A percentile compares a stretch with the other conserved stretches of the same genome.
Evolutionary conservation across 1,140 invertebrate species (phyloP).

Genomic region (Coptotermes formosanus): DNA sequence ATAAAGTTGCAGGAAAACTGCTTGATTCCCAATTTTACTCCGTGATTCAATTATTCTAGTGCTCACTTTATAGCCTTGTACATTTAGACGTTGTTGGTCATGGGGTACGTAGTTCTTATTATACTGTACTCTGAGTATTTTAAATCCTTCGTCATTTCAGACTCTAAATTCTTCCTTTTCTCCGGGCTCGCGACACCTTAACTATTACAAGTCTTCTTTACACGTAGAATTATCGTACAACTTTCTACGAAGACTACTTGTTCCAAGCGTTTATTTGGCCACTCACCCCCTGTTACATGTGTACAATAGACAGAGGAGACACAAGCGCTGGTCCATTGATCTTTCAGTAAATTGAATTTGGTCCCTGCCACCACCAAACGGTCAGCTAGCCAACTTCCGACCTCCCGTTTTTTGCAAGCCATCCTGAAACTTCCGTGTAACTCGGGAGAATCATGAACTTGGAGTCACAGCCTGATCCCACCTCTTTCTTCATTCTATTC

Average conservation of each 20-base stretch:
- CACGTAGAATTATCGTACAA: too few species aligned
- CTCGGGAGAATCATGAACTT: neutral
- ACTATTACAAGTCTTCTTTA: too few species aligned
- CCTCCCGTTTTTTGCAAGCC: neutral
- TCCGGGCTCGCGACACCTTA: too few species aligned
- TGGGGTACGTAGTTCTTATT: too few species aligned
- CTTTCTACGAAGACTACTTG: neutral
- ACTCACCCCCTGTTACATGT: neutral
- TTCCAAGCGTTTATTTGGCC: neutral
- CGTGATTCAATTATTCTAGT: too few species aligned
- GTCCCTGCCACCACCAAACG: neutral
- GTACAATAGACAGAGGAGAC: neutral
- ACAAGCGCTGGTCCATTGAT: neutral
- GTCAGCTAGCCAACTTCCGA: neutral
- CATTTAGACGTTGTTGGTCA: too few species aligned
- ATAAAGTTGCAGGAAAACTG: too few species aligned
- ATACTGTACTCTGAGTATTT: too few species aligned
- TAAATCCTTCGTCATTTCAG: too few species aligned
- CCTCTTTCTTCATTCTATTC: neutral
- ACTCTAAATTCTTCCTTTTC: too few species aligned
- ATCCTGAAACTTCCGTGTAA: neutral
- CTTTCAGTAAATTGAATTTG: slow-evolving; percentile 9
- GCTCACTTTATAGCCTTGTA: too few species aligned
- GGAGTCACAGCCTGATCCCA: neutral
- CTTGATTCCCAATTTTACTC: too few species aligned